These are phyloP conservation scores for Temnothorax curvispinosus DNA, from an alignment of 1,140 invertebrate species.

Conservation along the genomic window DNA sequence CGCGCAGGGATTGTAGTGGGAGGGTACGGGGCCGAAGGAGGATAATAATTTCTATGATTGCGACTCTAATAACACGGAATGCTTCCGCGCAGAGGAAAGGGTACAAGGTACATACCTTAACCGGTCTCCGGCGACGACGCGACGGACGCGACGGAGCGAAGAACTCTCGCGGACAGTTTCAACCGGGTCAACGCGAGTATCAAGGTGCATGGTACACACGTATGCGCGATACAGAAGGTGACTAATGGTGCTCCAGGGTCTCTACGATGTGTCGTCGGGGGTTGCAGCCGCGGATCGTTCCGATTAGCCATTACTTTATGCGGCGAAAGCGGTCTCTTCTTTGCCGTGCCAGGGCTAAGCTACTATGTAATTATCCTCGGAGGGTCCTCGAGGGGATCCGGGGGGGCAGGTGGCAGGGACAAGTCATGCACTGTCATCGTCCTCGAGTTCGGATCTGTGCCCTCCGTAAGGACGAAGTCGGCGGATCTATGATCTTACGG, in stretches of 20 bases:
- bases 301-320: slow-evolving; percentile 82
- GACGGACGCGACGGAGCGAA: not conserved
- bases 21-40: slow-evolving; percentile 45
- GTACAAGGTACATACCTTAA: not conserved
- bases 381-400: slow-evolving; percentile 76
- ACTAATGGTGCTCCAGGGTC: slow-evolving; percentile 75
- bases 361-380: slow-evolving; percentile 83
- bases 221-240: slow-evolving; percentile 49
- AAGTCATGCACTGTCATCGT: slow-evolving; percentile 79
- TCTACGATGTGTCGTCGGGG: slow-evolving; percentile 25
- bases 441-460: slow-evolving; percentile 66
- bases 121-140: not conserved
- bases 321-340: slow-evolving; percentile 78
- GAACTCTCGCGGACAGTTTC: not conserved
- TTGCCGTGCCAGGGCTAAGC: slow-evolving; percentile 72
- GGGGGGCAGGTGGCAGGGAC: slow-evolving; percentile 18
- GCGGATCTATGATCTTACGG: slow-evolving; percentile 55
- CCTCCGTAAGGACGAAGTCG: slow-evolving; percentile 62
- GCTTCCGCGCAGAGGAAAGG: slow-evolving; percentile 45
- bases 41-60: slow-evolving; percentile 80
- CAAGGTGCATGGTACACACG: not conserved
- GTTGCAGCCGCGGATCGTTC: slow-evolving; percentile 31
- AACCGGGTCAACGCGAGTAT: slow-evolving; percentile 19
- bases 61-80: slow-evolving; percentile 76
- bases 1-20: slow-evolving; percentile 39